Base-by-base conservation (phyloP, 1,140 invertebrate species). In the Steinernema feltiae region DNA sequence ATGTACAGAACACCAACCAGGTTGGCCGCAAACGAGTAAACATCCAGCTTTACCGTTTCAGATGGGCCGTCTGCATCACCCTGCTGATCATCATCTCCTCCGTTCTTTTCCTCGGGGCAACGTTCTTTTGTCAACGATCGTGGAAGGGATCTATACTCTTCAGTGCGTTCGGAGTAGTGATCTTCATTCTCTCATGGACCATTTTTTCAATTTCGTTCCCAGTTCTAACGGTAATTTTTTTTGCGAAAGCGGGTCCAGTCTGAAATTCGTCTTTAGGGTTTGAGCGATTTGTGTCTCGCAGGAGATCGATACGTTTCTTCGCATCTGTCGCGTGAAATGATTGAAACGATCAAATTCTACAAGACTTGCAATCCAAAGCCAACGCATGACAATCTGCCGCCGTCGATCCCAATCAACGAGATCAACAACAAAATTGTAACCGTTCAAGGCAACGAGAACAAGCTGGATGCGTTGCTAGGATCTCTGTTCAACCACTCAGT, bases 281-380 rank as follows among this genome's bases (percentile, higher is more conserved):
- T 80, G 1, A 30, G 73, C 17, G 79, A 80, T 63, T 79, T 79
- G 73, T 80, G 79, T 24, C 32, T 41, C 18, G 32, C 70, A 21
- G 77, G 77, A 7, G 79, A 76, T 32, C 30, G 74, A 71, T 81
- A 70, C 70, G 72, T 80, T 35, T n/a, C 41, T 24, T 30, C 69
- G 24, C 75, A 76, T 18, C 69, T 80, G 31, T 48, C 21, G 29
- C 31, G 76, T 12, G 32, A 69, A 27, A 48, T 79, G 48, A 48
- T 76, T 32, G 48, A 79, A 27, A 76, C 79, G 29, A 46, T 80
- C 70, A 69, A 48, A 35, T 80, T 79, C 78, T 80, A 80, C 78
- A 76, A 71, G n/a, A 76, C 35, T 1, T 78, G 76, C 75, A 46
- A 48, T 73, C 46, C 30, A 7, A 73, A 48, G 21, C 29, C 71